phyloP scores from a whole-genome alignment of 2,113 vertebrate species.

The Myanophis thanlyinensis region DNA sequence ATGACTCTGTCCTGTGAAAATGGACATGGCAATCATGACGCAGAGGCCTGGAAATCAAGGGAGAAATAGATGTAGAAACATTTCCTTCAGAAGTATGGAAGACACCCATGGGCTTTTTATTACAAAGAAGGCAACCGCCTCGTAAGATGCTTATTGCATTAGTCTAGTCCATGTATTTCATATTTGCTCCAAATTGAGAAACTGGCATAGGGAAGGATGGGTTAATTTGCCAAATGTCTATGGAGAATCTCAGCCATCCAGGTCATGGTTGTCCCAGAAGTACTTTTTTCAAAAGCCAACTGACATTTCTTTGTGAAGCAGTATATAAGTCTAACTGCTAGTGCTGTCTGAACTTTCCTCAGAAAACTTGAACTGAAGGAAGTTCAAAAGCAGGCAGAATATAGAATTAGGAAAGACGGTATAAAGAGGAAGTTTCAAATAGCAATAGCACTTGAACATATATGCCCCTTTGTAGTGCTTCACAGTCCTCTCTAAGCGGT shows the following conservation, averaged over 20 bases:
- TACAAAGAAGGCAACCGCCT: neutral
- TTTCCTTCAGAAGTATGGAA: neutral
- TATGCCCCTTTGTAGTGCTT: no score
- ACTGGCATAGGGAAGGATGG: neutral
- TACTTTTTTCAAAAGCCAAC: no score
- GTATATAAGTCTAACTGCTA: no score
- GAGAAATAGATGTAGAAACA: neutral
- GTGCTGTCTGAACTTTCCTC: no score
- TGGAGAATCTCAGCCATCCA: neutral
- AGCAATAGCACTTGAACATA: no score
- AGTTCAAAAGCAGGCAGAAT: no score
- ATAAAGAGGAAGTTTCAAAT: no score
- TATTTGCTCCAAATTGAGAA: neutral
- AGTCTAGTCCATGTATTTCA: neutral
- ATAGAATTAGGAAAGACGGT: no score
- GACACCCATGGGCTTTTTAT: neutral
- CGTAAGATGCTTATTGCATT: neutral
- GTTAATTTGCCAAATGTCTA: neutral
- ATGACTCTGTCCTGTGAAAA: accelerated
- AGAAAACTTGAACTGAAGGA: no score
- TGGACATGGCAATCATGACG: neutral
- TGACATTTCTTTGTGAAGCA: no score
- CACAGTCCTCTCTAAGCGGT: no score
- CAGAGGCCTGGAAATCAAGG: neutral
- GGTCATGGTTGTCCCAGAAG: no score